phyloP scores from a whole-genome alignment of 2,113 vertebrate species.

The Psettodes erumei region DNA sequence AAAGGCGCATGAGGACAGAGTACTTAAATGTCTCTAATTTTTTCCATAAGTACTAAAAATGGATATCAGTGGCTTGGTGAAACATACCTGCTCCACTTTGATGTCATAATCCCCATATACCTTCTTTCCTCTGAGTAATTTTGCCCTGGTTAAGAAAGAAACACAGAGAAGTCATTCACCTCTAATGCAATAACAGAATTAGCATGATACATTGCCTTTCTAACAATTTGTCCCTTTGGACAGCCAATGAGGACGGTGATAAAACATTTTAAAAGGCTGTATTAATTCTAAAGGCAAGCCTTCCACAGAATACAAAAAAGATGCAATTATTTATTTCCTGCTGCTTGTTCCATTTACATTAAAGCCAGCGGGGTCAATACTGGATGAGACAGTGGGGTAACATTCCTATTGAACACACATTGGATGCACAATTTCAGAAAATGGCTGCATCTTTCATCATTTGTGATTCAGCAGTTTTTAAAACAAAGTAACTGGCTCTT shows the following conservation, averaged over 20 bases:
- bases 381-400: slow-evolving; percentile 7
- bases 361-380: not conserved
- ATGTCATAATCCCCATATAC: slow-evolving; percentile 93
- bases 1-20: slow-evolving; percentile 14
- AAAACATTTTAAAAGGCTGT: slow-evolving; percentile 18
- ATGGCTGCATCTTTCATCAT: slow-evolving; percentile 15
- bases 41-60: slow-evolving; percentile 1
- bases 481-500: not conserved
- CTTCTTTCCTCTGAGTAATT: slow-evolving; percentile 94
- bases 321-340: not conserved
- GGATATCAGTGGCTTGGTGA: not conserved
- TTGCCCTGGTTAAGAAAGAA: slow-evolving; percentile 85
- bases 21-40: not conserved
- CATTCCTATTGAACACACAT: not conserved
- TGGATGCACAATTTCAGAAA: slow-evolving; percentile 23
- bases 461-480: slow-evolving; percentile 29
- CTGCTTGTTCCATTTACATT: not conserved
- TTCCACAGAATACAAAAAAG: not conserved
- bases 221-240: slow-evolving; percentile 13
- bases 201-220: slow-evolving; percentile 15
- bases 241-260: not conserved
- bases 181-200: not conserved
- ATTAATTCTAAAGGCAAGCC: not conserved
- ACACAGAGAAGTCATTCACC: slow-evolving; percentile 13
- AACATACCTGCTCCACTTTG: slow-evolving; percentile 93